A percentile compares a stretch with the other conserved stretches of the same genome.
Evolutionary conservation across 1,140 invertebrate species (phyloP).

Genomic region (Halotydeus destructor): DNA sequence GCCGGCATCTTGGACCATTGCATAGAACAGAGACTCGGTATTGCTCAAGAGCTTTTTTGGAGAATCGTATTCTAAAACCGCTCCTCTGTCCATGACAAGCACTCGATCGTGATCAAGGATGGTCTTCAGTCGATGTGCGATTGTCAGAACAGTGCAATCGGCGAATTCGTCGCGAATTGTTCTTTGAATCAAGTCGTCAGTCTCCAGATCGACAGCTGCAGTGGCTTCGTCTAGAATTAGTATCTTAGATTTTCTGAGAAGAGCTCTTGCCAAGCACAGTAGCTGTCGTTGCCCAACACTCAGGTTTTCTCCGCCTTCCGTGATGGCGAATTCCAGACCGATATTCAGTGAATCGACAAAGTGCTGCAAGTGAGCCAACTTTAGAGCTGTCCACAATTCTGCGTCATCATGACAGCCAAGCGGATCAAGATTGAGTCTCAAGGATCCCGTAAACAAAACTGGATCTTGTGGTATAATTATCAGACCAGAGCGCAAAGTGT

Average conservation of each 20-base stretch:
- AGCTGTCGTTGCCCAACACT: conserved; percentile 28
- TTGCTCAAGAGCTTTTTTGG: conserved; percentile 50
- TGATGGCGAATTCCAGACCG: conserved; percentile 9
- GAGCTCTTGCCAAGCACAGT: conserved; percentile 27
- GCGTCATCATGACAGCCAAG: conserved; percentile 39
- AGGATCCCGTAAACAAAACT: conserved; percentile 64
- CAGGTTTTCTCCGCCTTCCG: conserved; percentile 11
- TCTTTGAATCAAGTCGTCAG: conserved; percentile 25
- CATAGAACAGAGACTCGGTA: conserved; percentile 58
- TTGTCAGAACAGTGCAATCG: conserved; percentile 26
- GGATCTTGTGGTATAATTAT: conserved; percentile 70
- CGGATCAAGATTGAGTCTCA: conserved; percentile 78
- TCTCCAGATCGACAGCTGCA: conserved; percentile 25
- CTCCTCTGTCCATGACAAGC: conserved; percentile 20
- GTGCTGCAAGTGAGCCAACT: conserved; percentile 48
- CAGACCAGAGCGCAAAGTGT: conserved; percentile 29
- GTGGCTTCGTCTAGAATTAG: conserved; percentile 27
- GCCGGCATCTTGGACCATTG: conserved; percentile 80
- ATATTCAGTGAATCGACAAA: conserved; percentile 25
- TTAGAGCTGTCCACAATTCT: conserved; percentile 55
- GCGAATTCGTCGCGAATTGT: conserved; percentile 25
- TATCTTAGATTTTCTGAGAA: conserved; percentile 24
- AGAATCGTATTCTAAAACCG: conserved; percentile 46
- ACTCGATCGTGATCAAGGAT: conserved; percentile 23
- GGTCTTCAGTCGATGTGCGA: conserved; percentile 28